Evolutionary conservation across 2,888 invertebrate species (phyloP).

Genomic region (Brachylomia viminalis): DNA sequence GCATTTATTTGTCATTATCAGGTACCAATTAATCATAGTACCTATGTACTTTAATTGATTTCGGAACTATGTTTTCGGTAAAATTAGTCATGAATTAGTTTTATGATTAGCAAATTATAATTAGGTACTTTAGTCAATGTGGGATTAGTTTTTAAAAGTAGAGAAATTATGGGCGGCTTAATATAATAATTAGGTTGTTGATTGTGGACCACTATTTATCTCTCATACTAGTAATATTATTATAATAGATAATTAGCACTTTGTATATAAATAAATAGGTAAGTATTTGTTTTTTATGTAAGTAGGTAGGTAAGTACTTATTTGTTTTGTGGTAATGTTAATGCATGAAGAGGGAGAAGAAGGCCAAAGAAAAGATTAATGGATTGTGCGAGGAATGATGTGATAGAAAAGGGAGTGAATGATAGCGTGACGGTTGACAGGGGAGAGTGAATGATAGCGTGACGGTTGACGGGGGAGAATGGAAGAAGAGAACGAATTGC

Average conservation of each 20-base stretch:
- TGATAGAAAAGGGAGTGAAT: background rate
- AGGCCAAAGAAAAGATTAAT: background rate
- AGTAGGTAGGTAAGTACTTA: no score
- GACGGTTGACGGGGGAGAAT: background rate
- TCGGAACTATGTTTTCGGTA: conserved; percentile 1
- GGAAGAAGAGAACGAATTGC: background rate
- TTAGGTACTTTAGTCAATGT: background rate
- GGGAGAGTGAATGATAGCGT: background rate
- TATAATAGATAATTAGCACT: no score
- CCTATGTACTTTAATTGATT: conserved; percentile 6
- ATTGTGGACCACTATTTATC: conserved; percentile 20
- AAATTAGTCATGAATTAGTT: conserved; percentile 16
- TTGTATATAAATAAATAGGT: background rate
- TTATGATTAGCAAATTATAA: conserved; percentile 3
- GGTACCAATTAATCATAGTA: conserved; percentile 39
- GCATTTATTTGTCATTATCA: conserved; percentile 26
- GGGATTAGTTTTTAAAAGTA: background rate
- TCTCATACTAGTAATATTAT: background rate
- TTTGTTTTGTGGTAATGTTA: background rate
- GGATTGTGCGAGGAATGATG: background rate
- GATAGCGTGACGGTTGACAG: background rate
- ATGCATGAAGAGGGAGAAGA: background rate
- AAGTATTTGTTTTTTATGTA: background rate
- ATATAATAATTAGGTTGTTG: conserved; percentile 21
- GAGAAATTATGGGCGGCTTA: background rate